Evolutionary conservation across 2,797 vertebrate species (phyloP).

Genomic region (Falco peregrinus): DNA sequence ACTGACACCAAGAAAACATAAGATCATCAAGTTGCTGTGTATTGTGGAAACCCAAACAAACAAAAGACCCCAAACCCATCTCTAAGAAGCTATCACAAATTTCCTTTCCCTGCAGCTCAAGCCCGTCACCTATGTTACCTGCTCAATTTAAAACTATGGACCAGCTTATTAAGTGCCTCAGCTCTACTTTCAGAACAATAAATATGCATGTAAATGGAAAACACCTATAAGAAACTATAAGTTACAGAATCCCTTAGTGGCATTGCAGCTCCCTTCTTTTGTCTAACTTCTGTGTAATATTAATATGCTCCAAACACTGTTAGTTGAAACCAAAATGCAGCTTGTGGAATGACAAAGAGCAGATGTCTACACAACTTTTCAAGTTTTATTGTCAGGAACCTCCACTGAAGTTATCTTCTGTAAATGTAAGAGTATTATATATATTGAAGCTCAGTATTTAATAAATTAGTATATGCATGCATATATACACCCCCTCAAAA

Average conservation of each 20-base stretch:
- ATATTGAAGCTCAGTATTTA: background rate
- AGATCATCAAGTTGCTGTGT: background rate
- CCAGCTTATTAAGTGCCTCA: background rate
- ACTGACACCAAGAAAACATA: background rate
- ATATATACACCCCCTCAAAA: background rate
- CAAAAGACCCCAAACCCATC: background rate
- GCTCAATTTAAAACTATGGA: background rate
- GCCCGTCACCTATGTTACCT: background rate
- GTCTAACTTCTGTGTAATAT: background rate
- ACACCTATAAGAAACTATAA: background rate
- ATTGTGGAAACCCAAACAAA: background rate
- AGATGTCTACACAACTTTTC: background rate
- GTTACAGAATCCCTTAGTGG: background rate
- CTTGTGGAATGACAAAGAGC: background rate
- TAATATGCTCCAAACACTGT: background rate
- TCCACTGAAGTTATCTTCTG: background rate
- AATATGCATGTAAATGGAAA: background rate
- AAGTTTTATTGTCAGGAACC: background rate
- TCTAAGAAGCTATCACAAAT: background rate
- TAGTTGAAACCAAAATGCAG: background rate
- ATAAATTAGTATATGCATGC: background rate
- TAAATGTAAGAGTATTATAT: background rate
- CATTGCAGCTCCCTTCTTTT: background rate
- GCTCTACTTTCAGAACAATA: background rate
- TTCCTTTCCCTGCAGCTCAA: background rate